Evolutionary conservation across 2,888 invertebrate genomes (phyloP).

Genomic region (Nebria brevicollis): DNA sequence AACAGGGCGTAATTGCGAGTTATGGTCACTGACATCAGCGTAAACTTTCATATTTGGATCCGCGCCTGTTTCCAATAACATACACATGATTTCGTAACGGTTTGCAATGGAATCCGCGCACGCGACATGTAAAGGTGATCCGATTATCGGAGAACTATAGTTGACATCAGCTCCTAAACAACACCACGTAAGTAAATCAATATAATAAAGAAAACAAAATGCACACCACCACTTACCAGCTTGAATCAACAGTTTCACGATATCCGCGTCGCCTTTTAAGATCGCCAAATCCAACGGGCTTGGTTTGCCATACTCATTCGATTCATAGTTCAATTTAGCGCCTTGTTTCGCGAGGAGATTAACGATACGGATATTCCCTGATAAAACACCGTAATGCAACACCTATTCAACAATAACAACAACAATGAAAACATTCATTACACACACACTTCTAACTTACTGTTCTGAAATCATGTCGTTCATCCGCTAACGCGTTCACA

Average conservation of each 20-base stretch:
- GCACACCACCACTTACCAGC: slow-evolving; percentile 66
- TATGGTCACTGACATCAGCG: slow-evolving; percentile 77
- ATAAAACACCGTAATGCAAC: slow-evolving; percentile 87
- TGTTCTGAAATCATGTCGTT: slow-evolving; percentile 86
- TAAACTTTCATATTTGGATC: slow-evolving; percentile 81
- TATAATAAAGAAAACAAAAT: not conserved
- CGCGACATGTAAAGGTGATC: slow-evolving; percentile 84
- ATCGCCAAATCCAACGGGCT: slow-evolving; percentile 88
- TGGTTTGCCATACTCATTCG: slow-evolving; percentile 69
- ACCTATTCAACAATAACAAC: slow-evolving; percentile 59
- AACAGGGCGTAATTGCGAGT: slow-evolving; percentile 75
- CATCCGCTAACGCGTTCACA: slow-evolving; percentile 86
- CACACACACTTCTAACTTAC: slow-evolving; percentile 56
- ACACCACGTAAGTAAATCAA: not conserved
- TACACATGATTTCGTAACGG: slow-evolving; percentile 66
- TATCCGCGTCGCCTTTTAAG: slow-evolving; percentile 79
- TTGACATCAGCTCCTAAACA: slow-evolving; percentile 79
- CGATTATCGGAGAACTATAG: slow-evolving; percentile 82
- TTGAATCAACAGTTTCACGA: slow-evolving; percentile 75
- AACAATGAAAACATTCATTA: slow-evolving; percentile 30
- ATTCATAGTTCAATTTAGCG: slow-evolving; percentile 75
- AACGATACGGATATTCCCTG: slow-evolving; percentile 79
- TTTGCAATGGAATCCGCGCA: slow-evolving; percentile 82
- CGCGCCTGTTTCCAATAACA: slow-evolving; percentile 77
- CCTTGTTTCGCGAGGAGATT: slow-evolving; percentile 85